Base-by-base conservation (phyloP, 2,888 invertebrate species). In the Dioctria rufipes region DNA sequence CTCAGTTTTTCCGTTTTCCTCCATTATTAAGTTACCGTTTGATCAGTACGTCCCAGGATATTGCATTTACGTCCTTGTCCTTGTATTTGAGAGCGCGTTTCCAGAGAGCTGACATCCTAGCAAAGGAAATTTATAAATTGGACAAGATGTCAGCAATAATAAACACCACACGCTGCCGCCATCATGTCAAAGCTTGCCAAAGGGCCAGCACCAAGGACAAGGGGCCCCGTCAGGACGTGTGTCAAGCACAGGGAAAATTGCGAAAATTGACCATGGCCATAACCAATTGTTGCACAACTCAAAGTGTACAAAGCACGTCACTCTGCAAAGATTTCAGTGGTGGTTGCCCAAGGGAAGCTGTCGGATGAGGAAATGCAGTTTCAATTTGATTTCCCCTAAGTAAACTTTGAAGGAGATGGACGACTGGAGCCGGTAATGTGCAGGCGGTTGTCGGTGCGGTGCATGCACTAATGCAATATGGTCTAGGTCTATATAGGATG, bases 301-400 rank as follows among this genome's bases (percentile, higher is more conserved):
- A 8, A 75, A 60, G 60, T 42, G 58, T 6, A 75, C 75, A 75
- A 46, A 25, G 43, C 54, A 6, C 75, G 46, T 71, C 54, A 49
- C 39, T 39, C 5, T 58, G 58, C n/a, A 13, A 67, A 46, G 67
- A 67, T 67, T 49, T 67, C 46, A 46, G 67, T 67, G 71, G 51
- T 25, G 25, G 25, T 71, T 39, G 71, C 43, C 40, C 37, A 11
- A 54, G 54, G 71, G 43, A 54, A n/a, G 40, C 51, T 54, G 51
- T 39, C 51, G 71, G 71, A 9, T 25, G 40, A 60, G 75, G 75
- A 75, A 75, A 75, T 60, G 61, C 75, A 75, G 58, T 75, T 75
- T 75, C 58, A 75, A 75, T 75, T 60, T 75, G 75, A 75, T 75
- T 75, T 75, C 75, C 60, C 61, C 39, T 42, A 75, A 60, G 58